Evolutionary conservation across 2,797 vertebrate species (phyloP).

Genomic region (Mycteria americana): DNA sequence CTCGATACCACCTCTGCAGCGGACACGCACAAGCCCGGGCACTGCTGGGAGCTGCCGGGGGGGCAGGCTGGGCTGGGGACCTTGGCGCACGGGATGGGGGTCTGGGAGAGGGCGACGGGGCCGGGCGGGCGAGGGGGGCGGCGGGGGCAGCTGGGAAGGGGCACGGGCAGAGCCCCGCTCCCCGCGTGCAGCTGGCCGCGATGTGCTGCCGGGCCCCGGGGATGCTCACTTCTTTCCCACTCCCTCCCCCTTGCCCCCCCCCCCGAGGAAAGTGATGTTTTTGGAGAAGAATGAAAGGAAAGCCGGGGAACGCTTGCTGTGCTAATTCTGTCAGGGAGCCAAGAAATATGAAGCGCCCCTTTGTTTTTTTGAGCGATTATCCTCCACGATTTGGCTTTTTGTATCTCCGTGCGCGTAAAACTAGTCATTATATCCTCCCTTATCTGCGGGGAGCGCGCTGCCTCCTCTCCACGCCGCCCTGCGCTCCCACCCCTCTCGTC

Average conservation of each 20-base stretch:
- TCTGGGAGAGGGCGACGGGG: not conserved
- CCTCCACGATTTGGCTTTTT: not conserved
- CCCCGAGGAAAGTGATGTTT: slow-evolving; percentile 38
- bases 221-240: not conserved
- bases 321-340: slow-evolving; percentile 53
- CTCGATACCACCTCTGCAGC: not conserved
- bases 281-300: slow-evolving; percentile 64
- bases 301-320: not conserved
- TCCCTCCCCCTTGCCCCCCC: not conserved
- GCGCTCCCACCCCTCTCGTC: not conserved
- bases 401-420: not conserved
- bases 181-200: not conserved
- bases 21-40: not conserved
- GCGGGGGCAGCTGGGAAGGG: not conserved
- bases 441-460: rapidly evolving
- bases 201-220: rapidly evolving
- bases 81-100: rapidly evolving
- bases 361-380: slow-evolving; percentile 49
- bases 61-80: not conserved
- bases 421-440: not conserved
- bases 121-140: rapidly evolving
- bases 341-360: slow-evolving; percentile 51
- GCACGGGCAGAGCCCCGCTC: not conserved
- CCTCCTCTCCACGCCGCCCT: not conserved
- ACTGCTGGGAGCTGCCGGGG: not conserved